Percentiles rank a stretch among this genome's conserved stretches.
These are phyloP conservation scores for Onchidella celtica DNA, from an alignment of 2,888 invertebrate genomes.

Conservation along the genomic window DNA sequence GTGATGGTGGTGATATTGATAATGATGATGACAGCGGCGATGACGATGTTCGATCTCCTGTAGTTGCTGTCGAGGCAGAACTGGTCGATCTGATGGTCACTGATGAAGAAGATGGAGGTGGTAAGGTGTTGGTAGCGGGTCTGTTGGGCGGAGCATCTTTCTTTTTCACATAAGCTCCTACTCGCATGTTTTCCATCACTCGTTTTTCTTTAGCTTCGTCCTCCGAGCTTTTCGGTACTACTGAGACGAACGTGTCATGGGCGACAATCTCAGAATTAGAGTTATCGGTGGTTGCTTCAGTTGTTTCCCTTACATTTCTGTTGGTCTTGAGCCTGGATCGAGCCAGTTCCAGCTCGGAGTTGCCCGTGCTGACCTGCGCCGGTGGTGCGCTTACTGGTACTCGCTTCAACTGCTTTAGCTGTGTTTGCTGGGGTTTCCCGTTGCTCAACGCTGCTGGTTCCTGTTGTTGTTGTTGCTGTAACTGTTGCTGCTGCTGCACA, in stretches of 20 bases:
- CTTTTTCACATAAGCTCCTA: conserved; percentile 3
- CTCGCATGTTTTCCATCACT: not conserved
- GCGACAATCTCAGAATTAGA: not conserved
- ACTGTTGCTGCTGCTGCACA: not conserved
- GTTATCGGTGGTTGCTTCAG: not conserved
- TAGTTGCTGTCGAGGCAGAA: not conserved
- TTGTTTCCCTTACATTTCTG: conserved; percentile 6
- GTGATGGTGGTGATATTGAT: not conserved
- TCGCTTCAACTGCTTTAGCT: not conserved
- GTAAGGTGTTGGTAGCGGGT: not conserved
- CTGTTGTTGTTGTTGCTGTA: conserved; percentile 3
- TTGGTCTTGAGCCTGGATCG: not conserved
- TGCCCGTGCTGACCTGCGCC: not conserved
- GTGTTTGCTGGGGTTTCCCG: conserved; percentile 14
- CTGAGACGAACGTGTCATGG: not conserved
- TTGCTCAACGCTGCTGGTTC: conserved; percentile 9
- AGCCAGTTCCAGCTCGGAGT: conserved; percentile 13
- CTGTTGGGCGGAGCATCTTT: conserved; percentile 9
- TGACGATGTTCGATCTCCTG: not conserved
- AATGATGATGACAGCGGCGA: not conserved
- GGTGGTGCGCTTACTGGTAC: not conserved
- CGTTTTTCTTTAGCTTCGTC: not conserved
- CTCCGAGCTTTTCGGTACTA: not conserved
- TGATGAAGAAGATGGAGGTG: not conserved
- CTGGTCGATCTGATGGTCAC: conserved; percentile 4